A percentile compares a stretch with the other conserved stretches of the same genome.
Evolutionary conservation across 2,888 invertebrate species (phyloP).

Genomic region (Drosophila acutilabella): DNA sequence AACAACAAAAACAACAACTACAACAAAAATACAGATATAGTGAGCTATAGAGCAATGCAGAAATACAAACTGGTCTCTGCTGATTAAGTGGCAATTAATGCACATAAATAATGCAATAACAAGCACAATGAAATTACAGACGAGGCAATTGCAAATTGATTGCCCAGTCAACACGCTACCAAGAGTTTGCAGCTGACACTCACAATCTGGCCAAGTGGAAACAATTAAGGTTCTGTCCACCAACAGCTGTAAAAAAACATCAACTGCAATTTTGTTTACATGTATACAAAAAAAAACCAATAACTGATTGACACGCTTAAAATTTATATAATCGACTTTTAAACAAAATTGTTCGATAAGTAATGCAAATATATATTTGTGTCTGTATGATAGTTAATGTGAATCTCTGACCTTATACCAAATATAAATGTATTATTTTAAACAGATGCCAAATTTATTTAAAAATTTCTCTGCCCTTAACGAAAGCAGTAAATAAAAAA

Average conservation of each 20-base stretch:
- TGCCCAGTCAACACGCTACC: constrained; percentile 19
- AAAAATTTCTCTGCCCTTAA: too few relatives aligned
- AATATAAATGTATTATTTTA: too few relatives aligned
- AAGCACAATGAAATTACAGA: constrained; percentile 41
- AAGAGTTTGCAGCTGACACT: constrained; percentile 41
- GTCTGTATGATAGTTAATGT: too few relatives aligned
- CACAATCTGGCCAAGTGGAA: constrained; percentile 44
- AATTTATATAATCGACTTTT: constrained; percentile 3
- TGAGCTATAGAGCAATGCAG: constrained; percentile 7
- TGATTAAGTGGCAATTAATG: constrained; percentile 63
- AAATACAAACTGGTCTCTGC: constrained; percentile 21
- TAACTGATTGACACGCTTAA: constrained; percentile 8
- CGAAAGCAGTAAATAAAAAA: too few relatives aligned
- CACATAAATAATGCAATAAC: constrained; percentile 58
- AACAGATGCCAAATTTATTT: too few relatives aligned
- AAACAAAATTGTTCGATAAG: background rate
- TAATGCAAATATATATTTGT: background rate
- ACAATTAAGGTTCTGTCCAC: constrained; percentile 44
- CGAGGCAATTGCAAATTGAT: constrained; percentile 47
- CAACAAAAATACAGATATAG: constrained; percentile 1
- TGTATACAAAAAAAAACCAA: background rate
- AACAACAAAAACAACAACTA: background rate
- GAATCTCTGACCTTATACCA: too few relatives aligned
- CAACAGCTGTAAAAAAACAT: background rate
- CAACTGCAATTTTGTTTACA: background rate